These are phyloP conservation scores for Gavialis gangeticus DNA, from an alignment of 2,113 vertebrate genomes.

Conservation along the genomic window DNA sequence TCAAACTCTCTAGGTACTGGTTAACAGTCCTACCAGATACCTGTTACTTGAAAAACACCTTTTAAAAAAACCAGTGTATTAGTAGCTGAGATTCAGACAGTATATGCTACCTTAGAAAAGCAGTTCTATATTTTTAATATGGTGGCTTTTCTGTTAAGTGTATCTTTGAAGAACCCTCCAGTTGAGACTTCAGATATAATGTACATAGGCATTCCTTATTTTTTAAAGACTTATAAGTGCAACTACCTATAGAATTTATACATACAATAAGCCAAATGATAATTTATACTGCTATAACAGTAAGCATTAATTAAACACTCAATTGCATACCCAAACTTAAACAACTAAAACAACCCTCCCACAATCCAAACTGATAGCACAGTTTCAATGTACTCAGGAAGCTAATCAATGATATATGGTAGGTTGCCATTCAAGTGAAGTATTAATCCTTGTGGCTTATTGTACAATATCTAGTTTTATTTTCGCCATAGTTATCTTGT, in stretches of 20 bases:
- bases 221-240: too few species aligned
- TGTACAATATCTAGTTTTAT: neutral
- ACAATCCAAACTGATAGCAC: neutral
- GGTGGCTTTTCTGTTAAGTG: neutral
- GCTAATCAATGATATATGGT: neutral
- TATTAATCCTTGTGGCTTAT: neutral
- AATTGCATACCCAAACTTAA: neutral
- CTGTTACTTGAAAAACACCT: neutral
- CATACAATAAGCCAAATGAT: too few species aligned
- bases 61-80: neutral
- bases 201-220: neutral
- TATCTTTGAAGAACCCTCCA: neutral
- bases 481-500: neutral
- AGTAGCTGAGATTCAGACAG: rapidly evolving
- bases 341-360: neutral
- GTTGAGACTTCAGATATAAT: neutral
- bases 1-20: neutral
- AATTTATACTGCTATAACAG: too few species aligned
- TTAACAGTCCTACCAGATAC: neutral
- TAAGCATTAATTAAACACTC: rapidly evolving
- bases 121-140: neutral
- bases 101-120: neutral
- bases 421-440: neutral
- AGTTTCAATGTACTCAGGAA: neutral
- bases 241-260: too few species aligned